These are phyloP conservation scores for Heterodera carotae DNA, from an alignment of 1,140 invertebrate genomes.

Conservation along the genomic window DNA sequence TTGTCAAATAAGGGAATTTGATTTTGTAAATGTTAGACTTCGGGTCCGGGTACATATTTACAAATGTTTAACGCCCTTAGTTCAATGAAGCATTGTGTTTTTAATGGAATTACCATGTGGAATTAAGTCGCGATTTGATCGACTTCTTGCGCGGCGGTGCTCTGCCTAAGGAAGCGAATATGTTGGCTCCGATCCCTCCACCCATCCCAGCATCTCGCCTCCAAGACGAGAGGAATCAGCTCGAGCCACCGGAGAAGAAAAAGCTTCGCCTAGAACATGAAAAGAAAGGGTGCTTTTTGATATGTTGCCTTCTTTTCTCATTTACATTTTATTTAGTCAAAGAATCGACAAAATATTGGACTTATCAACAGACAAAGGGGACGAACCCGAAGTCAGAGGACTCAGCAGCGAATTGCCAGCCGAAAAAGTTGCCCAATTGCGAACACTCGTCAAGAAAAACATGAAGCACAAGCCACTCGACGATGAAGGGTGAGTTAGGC, in stretches of 20 bases:
- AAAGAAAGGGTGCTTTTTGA: conserved; percentile 45
- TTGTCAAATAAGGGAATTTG: no score
- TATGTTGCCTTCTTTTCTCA: conserved; percentile 8
- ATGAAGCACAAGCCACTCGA: conserved; percentile 43
- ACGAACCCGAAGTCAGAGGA: conserved; percentile 39
- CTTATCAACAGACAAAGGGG: conserved; percentile 31
- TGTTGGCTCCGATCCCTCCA: conserved; percentile 48
- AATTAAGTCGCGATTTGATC: conserved; percentile 37
- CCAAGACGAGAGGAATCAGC: conserved; percentile 31
- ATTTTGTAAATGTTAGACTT: no score
- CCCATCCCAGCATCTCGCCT: conserved; percentile 40
- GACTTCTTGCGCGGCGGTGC: conserved; percentile 41
- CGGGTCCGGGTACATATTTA: no score
- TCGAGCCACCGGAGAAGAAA: conserved; percentile 48
- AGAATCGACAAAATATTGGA: conserved; percentile 43
- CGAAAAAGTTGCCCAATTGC: conserved; percentile 50
- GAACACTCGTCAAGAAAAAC: conserved; percentile 53
- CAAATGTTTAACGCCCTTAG: neutral
- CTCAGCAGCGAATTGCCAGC: conserved; percentile 45
- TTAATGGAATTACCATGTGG: no score
- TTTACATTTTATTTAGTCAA: conserved; percentile 23
- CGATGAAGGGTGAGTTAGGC: conserved; percentile 28
- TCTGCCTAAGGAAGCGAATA: conserved; percentile 43
- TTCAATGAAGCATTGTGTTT: conserved; percentile 34
- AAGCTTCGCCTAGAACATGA: conserved; percentile 43